Evolutionary conservation across 2,797 vertebrate genomes (phyloP), one percentile per base, ranked within the genome.

Genomic region (Pagetopsis macropterus): DNA sequence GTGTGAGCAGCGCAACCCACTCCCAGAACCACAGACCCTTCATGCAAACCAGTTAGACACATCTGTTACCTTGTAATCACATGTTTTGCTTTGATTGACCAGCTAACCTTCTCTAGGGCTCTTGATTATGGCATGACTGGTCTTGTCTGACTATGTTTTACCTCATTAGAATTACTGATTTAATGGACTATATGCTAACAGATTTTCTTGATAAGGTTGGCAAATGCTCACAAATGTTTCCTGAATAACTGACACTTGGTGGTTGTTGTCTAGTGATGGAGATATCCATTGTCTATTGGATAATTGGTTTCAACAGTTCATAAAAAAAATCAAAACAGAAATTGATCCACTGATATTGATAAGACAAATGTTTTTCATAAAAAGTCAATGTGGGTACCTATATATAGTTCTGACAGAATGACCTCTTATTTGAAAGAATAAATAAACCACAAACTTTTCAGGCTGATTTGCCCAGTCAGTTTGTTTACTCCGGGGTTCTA

Each of bases 401-500:
- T 62, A 44, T 37, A 55, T 56, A 16, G 45, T 54, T 71, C 43
- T 64, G 46, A 71, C 31, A 41, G 49, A 60, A 62, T 59, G 54
- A 77, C 55, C 72, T 14, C 23, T 40, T 37, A 55, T 72, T 58
- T 64, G 27, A 79, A 50, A 66, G 55, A 70, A 70, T 76, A 64
- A 75, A 83, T 40, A 68, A 66, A 69, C 48, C 44, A 37, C 72
- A 60, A 83, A 72, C 70, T 82, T 78, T 81, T 82, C 75, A 85
- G 76, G 63, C 65, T 75, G 79, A 86, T 84, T 87, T 64, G 59
- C 80, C 68, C 79, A 84, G 88, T 89, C 84, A 76, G 86, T 87
- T 89, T 91, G 88, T 88, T 89, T 88, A 83, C 87, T 75, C 72
- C 13, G 4, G 81, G 41, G 69, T 65, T 88, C 80, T 70, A 72